phyloP scores from a whole-genome alignment of 2,888 invertebrate species.

The Kryphioiulus occultus region DNA sequence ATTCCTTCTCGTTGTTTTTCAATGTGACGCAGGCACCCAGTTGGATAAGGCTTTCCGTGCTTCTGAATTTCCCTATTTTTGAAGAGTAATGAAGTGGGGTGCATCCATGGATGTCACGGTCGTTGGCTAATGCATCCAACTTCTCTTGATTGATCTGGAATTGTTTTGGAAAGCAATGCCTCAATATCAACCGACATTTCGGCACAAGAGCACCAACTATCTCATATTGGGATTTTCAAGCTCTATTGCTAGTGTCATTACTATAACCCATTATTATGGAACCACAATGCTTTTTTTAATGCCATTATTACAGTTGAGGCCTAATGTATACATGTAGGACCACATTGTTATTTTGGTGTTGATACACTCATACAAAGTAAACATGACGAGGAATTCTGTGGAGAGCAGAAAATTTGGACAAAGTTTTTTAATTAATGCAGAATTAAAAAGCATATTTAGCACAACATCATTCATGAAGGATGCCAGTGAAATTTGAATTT shows the following conservation, averaged over 20 bases:
- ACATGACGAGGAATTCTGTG: too few relatives aligned
- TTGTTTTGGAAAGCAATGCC: neutral
- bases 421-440: too few relatives aligned
- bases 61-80: conserved; percentile 74
- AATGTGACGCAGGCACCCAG: conserved; percentile 83
- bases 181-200: neutral
- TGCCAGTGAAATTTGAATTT: too few relatives aligned
- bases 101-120: conserved; percentile 82
- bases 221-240: neutral
- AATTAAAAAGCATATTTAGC: too few relatives aligned
- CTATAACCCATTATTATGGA: too few relatives aligned
- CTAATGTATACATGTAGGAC: too few relatives aligned
- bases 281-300: too few relatives aligned
- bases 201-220: neutral
- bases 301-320: too few relatives aligned
- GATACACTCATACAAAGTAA: too few relatives aligned
- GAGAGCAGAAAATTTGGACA: too few relatives aligned
- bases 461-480: too few relatives aligned
- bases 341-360: too few relatives aligned
- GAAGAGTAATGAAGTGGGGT: conserved; percentile 89
- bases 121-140: conserved; percentile 68
- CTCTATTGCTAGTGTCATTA: neutral
- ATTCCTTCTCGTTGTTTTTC: conserved; percentile 87
- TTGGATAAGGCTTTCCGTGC: conserved; percentile 77
- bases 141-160: conserved; percentile 50